phyloP scores from a whole-genome alignment of 2,888 invertebrate genomes.

The Chesias legatella region DNA sequence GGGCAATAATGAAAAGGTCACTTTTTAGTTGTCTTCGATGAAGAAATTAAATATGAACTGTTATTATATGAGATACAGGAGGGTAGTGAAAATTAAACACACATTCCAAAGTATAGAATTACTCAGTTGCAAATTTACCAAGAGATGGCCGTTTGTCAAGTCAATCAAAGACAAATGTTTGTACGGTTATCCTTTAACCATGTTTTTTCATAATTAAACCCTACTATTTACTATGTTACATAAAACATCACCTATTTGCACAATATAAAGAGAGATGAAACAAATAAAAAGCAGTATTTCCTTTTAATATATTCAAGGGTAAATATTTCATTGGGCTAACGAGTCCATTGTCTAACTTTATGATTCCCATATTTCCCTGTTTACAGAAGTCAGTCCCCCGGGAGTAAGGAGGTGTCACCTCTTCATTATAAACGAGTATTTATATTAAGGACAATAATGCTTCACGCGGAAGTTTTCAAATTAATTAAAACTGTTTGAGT shows the following conservation, averaged over 20 bases:
- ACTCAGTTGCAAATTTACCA: too few relatives aligned
- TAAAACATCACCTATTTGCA: conserved; percentile 20
- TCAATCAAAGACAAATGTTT: too few relatives aligned
- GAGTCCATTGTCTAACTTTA: conserved; percentile 57
- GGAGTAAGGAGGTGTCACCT: conserved; percentile 41
- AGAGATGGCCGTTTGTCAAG: too few relatives aligned
- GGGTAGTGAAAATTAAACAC: too few relatives aligned
- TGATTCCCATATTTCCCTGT: conserved; percentile 61
- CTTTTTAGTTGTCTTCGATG: too few relatives aligned
- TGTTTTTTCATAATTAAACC: conserved; percentile 13
- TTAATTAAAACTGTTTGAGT: conserved; percentile 57
- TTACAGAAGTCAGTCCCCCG: conserved; percentile 46
- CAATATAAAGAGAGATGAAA: conserved; percentile 27
- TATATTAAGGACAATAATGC: conserved; percentile 44
- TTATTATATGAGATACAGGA: too few relatives aligned
- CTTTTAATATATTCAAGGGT: conserved; percentile 51
- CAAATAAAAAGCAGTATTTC: conserved; percentile 35
- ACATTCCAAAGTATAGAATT: too few relatives aligned
- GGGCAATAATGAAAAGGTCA: too few relatives aligned
- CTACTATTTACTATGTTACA: conserved; percentile 11
- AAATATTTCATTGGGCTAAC: conserved; percentile 54
- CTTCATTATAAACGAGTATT: conserved; percentile 50
- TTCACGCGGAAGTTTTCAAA: conserved; percentile 51
- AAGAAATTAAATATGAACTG: too few relatives aligned
- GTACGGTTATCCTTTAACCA: too few relatives aligned